These are phyloP conservation scores for Hymenopus coronatus DNA, from an alignment of 2,888 invertebrate genomes.

Conservation along the genomic window DNA sequence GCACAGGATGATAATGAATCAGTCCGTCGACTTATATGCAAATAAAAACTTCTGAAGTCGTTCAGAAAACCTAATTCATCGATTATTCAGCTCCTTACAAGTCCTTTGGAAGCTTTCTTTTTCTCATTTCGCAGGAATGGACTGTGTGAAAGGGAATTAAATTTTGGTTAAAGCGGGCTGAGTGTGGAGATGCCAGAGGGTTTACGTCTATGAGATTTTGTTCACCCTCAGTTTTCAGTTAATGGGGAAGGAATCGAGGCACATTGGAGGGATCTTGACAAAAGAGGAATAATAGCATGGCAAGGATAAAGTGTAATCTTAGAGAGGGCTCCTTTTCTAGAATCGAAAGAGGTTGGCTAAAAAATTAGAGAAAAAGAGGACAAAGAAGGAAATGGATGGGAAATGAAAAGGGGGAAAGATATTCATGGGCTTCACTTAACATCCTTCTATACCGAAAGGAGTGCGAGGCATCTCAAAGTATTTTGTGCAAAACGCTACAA, in stretches of 20 bases:
- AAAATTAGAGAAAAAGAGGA: background rate
- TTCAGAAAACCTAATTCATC: background rate
- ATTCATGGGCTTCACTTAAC: background rate
- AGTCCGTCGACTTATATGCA: background rate
- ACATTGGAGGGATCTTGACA: constrained; percentile 4
- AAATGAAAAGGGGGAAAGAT: background rate
- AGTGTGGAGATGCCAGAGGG: background rate
- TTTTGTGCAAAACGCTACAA: background rate
- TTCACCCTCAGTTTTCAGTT: constrained; percentile 23
- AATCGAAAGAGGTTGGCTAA: background rate
- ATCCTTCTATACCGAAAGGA: background rate
- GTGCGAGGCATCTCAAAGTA: background rate
- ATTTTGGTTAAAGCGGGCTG: background rate
- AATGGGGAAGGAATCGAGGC: constrained; percentile 16
- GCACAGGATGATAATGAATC: background rate
- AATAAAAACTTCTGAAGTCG: background rate
- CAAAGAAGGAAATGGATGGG: background rate
- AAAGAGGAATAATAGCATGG: constrained; percentile 4
- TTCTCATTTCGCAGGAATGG: background rate
- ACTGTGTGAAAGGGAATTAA: background rate
- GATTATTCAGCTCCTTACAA: background rate
- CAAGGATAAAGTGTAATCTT: background rate
- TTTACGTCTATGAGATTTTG: constrained; percentile 20
- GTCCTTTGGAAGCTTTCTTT: background rate
- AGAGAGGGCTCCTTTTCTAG: background rate